These are phyloP conservation scores for Onychostruthus taczanowskii DNA, from an alignment of 2,113 vertebrate genomes.

Conservation along the genomic window DNA sequence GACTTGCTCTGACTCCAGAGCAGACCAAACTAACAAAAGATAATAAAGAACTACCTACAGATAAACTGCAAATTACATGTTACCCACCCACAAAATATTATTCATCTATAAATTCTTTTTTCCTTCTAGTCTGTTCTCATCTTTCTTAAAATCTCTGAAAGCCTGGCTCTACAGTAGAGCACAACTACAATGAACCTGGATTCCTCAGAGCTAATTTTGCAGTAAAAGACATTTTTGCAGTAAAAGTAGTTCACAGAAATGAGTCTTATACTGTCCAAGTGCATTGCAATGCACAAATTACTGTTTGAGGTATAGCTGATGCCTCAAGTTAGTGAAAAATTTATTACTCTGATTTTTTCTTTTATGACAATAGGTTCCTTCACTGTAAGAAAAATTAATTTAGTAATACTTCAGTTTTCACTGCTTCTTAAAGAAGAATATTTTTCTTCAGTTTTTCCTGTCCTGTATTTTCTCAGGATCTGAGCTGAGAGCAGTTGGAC, in stretches of 20 bases:
- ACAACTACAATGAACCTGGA: neutral
- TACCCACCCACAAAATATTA: constrained; percentile 16
- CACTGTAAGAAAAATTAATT: neutral
- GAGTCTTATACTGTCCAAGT: neutral
- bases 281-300: neutral
- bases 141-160: neutral
- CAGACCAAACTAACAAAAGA: constrained; percentile 83
- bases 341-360: neutral
- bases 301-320: neutral
- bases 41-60: constrained; percentile 73
- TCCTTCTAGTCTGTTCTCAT: neutral
- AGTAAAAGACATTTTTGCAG: neutral
- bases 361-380: neutral
- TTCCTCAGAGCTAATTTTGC: neutral
- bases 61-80: constrained; percentile 37
- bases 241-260: neutral
- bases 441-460: neutral
- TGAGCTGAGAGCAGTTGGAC: neutral
- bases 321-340: neutral
- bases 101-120: neutral
- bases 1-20: constrained; percentile 79
- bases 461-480: neutral
- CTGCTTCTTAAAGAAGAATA: neutral
- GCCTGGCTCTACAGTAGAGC: neutral
- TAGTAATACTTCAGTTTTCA: neutral